A percentile compares a stretch with the other conserved stretches of the same genome.
These are phyloP conservation scores for Crax fasciolata DNA, from an alignment of 2,797 vertebrate species.

Conservation along the genomic window DNA sequence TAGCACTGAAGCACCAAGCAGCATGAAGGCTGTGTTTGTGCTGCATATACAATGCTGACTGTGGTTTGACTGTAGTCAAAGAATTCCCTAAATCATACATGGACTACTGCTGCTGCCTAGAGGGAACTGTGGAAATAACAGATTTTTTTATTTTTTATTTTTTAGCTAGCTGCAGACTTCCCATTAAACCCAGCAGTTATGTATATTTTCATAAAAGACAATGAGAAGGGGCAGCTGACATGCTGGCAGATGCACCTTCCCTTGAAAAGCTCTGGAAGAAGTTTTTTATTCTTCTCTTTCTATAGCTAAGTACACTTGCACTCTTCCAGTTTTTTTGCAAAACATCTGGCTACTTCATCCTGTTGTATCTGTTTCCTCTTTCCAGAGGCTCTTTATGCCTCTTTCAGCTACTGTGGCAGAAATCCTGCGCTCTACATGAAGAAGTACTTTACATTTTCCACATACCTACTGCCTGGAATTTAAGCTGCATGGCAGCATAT, in stretches of 20 bases:
- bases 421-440: neutral
- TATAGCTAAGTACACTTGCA: neutral
- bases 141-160: neutral
- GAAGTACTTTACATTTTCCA: neutral
- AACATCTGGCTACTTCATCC: neutral
- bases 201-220: neutral
- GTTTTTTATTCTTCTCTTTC: neutral
- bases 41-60: neutral
- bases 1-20: neutral
- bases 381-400: neutral
- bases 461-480: neutral
- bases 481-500: neutral
- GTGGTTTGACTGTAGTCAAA: neutral
- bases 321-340: neutral
- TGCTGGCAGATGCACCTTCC: neutral
- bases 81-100: neutral
- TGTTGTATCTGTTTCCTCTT: neutral
- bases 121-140: constrained; percentile 38
- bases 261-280: neutral
- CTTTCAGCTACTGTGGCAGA: neutral
- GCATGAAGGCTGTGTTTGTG: neutral
- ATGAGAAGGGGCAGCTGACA: neutral
- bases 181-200: neutral
- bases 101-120: constrained; percentile 60
- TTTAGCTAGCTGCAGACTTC: neutral